Evolutionary conservation across 1,140 invertebrate genomes (phyloP), one percentile per base, ranked within the genome.

Genomic region (Chlorops oryzae): DNA sequence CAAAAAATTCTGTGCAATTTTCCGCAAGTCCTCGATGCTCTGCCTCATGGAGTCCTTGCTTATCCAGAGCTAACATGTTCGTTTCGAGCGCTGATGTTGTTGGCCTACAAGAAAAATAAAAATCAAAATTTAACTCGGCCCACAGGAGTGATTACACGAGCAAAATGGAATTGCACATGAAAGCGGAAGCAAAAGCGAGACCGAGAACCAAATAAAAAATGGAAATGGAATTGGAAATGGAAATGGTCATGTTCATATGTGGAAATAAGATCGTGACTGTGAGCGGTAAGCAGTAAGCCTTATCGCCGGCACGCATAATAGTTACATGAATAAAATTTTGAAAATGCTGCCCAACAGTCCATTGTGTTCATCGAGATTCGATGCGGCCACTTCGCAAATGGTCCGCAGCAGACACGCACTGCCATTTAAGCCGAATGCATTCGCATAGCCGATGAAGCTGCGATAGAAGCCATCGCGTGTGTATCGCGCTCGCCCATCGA

Each of bases 251-350:
- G 40, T 20, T 13, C 3, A 41, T 18, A 21, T 15, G 39, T 5
- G 20, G 20, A 42, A 22, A 24, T 28, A 28, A 15, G 20, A 28
- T 15, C 21, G n/a, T 24, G 22, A 28, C 21, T 7, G 10, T 18
- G 20, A 43, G 24, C 25, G 20, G 2, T 0, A 25, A 44, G n/a
- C n/a, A n/a, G n/a, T n/a, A n/a, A n/a, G n/a, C n/a, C n/a, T n/a
- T n/a, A n/a, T n/a, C n/a, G n/a, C n/a, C n/a, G n/a, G n/a, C n/a
- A 47, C 9, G 13, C 28, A 37, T 27, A 2, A 10, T 18, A 64
- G 73, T 72, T 70, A 77, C 76, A 73, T 75, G 61, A 78, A 72
- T 43, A 78, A 59, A 46, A 78, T 69, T 61, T 76, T 73, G 22
- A 78, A 61, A 53, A 78, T 63, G 54, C 73, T 76, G 42, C 75